Base-by-base conservation (phyloP, 30 jellyfish, hydroid and myxozoan species). In the Euphysa ruthae region DNA sequence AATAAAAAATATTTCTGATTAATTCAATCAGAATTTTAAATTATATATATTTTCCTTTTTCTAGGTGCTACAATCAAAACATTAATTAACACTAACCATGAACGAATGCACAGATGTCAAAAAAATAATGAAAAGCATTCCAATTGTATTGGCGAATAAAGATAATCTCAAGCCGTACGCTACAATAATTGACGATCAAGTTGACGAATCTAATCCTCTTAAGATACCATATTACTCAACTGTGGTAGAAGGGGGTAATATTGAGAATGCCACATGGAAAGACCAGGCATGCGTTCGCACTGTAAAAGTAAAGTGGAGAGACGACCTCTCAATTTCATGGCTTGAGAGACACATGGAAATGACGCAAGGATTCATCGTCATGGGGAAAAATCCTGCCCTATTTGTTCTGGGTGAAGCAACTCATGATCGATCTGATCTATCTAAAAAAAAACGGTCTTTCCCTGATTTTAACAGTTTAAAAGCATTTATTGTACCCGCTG, bases 401-500 rank as follows among this genome's bases (percentile, higher is more conserved):
- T 46, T 46, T 46, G 60, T 46, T 25, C 60, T 46, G 6, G 60
- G 60, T 46, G 60, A 4, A 3, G 28, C 60, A 46, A 46, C 60
- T n/a, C 60, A 46, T 29, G 23, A 46, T 8, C 18, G 60, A 46
- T 5, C 18, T n/a, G 60, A 46, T 8, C 2, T 46, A 29, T 25
- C 18, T 10, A 29, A 46, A 46, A 46, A 25, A 29, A 25, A 46
- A 46, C 60, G 60, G 18, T 25, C 8, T 4, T 46, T 46, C 18
- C 60, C 60, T n/a, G 60, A 46, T 46, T 46, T 25, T 25, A 29
- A 2, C 6, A 46, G 23, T 46, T n/a, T 46, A n/a, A 46, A 46
- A 46, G 4, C 60, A n/a, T 46, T 46, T 46, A 10, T 46, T 46
- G 60, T 46, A 2, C 60, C 60, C 28, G 60, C 60, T 46, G 60